A percentile compares a stretch with the other conserved stretches of the same genome.
phyloP scores from a whole-genome alignment of 2,797 vertebrate species.

The Melanotaenia parkinsoni region DNA sequence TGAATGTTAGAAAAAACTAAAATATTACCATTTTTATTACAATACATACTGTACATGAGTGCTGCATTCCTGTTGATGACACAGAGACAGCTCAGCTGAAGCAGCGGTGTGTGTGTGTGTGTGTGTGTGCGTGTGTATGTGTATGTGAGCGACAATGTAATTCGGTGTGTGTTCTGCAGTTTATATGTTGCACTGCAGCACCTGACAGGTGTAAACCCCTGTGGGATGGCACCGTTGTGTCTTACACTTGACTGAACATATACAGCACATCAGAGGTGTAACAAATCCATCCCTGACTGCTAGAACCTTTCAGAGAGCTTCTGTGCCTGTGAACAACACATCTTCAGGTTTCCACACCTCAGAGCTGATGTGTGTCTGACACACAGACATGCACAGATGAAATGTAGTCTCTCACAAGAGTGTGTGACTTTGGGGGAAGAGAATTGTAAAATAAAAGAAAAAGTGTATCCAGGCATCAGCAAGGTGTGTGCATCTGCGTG shows the following conservation, averaged over 20 bases:
- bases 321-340: conserved; percentile 76
- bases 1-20: neutral
- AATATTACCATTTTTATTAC: neutral
- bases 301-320: conserved; percentile 75
- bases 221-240: conserved; percentile 69
- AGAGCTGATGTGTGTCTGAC: conserved; percentile 63
- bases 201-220: conserved; percentile 72
- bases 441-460: neutral
- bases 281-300: conserved; percentile 80
- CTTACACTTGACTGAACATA: conserved; percentile 75
- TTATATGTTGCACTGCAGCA: conserved; percentile 52
- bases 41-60: too few species aligned
- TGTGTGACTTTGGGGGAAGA: conserved; percentile 37
- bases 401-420: conserved; percentile 42
- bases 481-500: conserved; percentile 38
- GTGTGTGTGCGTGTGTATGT: conserved; percentile 16
- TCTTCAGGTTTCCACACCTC: conserved; percentile 78
- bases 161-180: conserved; percentile 59
- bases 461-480: conserved; percentile 15
- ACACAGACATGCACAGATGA: conserved; percentile 48
- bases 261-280: conserved; percentile 81
- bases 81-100: neutral
- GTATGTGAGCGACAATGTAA: conserved; percentile 23
- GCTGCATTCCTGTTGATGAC: conserved; percentile 10
- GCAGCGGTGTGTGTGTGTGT: conserved; percentile 11